Evolutionary conservation across 2,888 invertebrate species (phyloP).

Genomic region (Patella depressa): DNA sequence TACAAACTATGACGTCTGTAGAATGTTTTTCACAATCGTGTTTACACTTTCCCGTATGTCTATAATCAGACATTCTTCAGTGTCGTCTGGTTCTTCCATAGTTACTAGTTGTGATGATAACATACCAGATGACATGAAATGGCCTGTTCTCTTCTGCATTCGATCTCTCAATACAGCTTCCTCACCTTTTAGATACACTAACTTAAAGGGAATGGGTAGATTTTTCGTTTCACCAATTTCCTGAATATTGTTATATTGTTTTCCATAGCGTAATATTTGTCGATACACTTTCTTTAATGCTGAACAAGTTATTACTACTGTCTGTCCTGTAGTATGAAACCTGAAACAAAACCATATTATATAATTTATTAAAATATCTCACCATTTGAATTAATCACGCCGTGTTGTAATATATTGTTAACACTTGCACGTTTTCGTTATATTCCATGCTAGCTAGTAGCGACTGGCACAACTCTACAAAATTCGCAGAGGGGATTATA

Average conservation of each 20-base stretch:
- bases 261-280: slow-evolving; percentile 45
- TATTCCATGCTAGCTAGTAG: too few species aligned
- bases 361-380: too few species aligned
- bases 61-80: slow-evolving; percentile 46
- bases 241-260: neutral
- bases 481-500: too few species aligned
- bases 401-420: too few species aligned
- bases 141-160: slow-evolving; percentile 48
- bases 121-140: slow-evolving; percentile 60
- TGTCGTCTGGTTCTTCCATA: slow-evolving; percentile 47
- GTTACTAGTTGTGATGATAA: slow-evolving; percentile 59
- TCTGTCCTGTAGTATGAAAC: slow-evolving; percentile 22
- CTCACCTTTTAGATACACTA: slow-evolving; percentile 56
- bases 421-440: too few species aligned
- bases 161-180: slow-evolving; percentile 43
- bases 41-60: slow-evolving; percentile 39
- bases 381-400: too few species aligned
- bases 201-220: slow-evolving; percentile 29
- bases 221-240: slow-evolving; percentile 2
- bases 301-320: slow-evolving; percentile 65
- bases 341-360: slow-evolving; percentile 21
- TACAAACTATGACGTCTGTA: slow-evolving; percentile 1
- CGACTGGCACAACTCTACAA: too few species aligned
- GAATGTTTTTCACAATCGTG: slow-evolving; percentile 42
- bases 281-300: slow-evolving; percentile 67